Evolutionary conservation across 2,113 vertebrate genomes (phyloP).

Genomic region (Eublepharis macularius): DNA sequence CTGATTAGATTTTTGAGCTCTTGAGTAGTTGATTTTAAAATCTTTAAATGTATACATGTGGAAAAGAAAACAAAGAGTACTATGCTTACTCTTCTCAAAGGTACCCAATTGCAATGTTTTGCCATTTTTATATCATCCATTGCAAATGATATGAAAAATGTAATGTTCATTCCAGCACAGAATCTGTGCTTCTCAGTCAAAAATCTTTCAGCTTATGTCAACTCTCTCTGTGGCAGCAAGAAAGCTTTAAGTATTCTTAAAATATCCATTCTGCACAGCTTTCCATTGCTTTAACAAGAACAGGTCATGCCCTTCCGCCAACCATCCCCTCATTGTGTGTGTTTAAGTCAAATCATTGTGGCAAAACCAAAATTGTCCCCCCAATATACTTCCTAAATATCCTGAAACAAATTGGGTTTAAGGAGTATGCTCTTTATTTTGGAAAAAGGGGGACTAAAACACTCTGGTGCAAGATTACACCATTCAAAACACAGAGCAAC

Average conservation of each 20-base stretch:
- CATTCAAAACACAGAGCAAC: slow-evolving; percentile 7
- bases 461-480: slow-evolving; percentile 52
- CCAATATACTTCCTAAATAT: neutral
- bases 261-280: slow-evolving; percentile 52
- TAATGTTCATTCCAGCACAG: neutral
- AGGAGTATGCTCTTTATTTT: slow-evolving; percentile 20
- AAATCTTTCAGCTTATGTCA: slow-evolving; percentile 38
- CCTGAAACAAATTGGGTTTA: slow-evolving; percentile 41
- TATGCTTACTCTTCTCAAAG: neutral
- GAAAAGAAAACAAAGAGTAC: neutral
- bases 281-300: slow-evolving; percentile 64
- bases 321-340: slow-evolving; percentile 49
- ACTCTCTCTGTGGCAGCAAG: neutral
- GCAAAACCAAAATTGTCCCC: slow-evolving; percentile 69
- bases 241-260: slow-evolving; percentile 34
- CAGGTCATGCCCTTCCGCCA: slow-evolving; percentile 41
- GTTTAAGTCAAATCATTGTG: slow-evolving; percentile 64
- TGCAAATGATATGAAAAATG: neutral
- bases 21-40: neutral
- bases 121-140: neutral
- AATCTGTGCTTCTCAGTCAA: slow-evolving; percentile 27
- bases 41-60: neutral
- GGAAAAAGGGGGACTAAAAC: slow-evolving; percentile 27
- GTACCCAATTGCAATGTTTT: slow-evolving; percentile 4
- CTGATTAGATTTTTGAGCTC: slow-evolving; percentile 4